These are phyloP conservation scores for Tyto alba DNA, from an alignment of 2,113 vertebrate species.

Conservation along the genomic window DNA sequence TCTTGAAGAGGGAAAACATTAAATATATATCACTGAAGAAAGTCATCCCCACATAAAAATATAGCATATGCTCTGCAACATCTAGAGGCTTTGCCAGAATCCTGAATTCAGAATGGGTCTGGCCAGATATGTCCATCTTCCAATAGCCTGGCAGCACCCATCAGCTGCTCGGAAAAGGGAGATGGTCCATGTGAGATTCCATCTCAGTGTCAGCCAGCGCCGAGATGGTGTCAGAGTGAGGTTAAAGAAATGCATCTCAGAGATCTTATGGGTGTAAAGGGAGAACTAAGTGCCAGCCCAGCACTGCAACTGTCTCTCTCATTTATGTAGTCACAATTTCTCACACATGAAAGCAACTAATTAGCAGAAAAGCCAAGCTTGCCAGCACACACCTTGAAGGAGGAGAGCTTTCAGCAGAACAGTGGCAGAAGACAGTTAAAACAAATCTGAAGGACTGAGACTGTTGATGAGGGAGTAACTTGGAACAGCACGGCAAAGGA, in stretches of 20 bases:
- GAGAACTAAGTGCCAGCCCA: neutral
- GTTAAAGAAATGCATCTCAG: rapidly evolving
- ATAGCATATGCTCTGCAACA: neutral
- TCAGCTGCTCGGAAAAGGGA: neutral
- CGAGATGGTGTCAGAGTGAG: neutral
- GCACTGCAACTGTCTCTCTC: neutral
- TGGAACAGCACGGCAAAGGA: neutral
- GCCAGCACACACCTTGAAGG: neutral
- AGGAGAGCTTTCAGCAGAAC: neutral
- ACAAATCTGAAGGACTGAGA: neutral
- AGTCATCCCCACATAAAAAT: neutral
- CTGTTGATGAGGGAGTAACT: neutral
- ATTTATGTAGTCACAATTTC: neutral
- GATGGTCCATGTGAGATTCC: neutral
- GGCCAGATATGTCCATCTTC: neutral
- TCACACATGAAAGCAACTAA: neutral
- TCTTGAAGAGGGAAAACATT: neutral
- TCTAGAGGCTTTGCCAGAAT: neutral
- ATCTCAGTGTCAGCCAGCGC: neutral
- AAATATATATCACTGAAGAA: neutral
- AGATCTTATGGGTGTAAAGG: neutral
- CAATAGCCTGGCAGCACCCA: neutral
- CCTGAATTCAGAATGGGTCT: neutral
- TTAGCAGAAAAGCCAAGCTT: neutral
- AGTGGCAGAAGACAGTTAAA: neutral